These are phyloP conservation scores for Antechinus flavipes DNA, from an alignment of 2,113 vertebrate species.

Conservation along the genomic window DNA sequence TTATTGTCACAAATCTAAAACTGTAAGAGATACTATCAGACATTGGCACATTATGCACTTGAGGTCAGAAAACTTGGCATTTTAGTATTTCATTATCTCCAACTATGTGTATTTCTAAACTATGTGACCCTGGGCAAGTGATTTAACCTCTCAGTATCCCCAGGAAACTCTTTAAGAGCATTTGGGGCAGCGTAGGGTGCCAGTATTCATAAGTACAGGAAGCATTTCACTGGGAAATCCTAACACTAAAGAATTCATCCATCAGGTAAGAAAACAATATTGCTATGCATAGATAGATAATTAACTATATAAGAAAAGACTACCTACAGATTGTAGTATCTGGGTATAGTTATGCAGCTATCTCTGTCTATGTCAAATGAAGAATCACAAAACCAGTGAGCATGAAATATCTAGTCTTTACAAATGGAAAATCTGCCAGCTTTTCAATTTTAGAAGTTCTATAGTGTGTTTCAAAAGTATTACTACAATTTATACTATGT, in stretches of 20 bases:
- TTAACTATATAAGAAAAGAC: too few relatives aligned
- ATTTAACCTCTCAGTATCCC: neutral
- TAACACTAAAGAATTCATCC: neutral
- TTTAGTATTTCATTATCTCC: neutral
- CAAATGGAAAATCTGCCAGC: too few relatives aligned
- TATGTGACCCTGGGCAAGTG: neutral
- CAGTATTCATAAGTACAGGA: neutral
- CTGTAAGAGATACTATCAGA: neutral
- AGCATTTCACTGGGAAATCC: neutral
- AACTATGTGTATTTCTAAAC: neutral
- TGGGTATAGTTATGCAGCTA: too few relatives aligned
- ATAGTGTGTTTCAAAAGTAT: neutral
- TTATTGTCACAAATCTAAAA: neutral
- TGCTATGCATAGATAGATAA: neutral
- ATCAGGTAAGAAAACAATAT: neutral
- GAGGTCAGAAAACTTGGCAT: neutral
- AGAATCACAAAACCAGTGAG: too few relatives aligned
- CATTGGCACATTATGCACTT: neutral
- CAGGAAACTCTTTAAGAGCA: too few relatives aligned
- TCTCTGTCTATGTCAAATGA: too few relatives aligned
- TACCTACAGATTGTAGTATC: too few relatives aligned
- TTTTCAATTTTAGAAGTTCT: too few relatives aligned
- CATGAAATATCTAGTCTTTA: too few relatives aligned
- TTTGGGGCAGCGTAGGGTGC: neutral
- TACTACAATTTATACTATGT: neutral